Evolutionary conservation across 2,888 invertebrate species (phyloP), one percentile per base, ranked within the genome.

Genomic region (Mamestra brassicae): DNA sequence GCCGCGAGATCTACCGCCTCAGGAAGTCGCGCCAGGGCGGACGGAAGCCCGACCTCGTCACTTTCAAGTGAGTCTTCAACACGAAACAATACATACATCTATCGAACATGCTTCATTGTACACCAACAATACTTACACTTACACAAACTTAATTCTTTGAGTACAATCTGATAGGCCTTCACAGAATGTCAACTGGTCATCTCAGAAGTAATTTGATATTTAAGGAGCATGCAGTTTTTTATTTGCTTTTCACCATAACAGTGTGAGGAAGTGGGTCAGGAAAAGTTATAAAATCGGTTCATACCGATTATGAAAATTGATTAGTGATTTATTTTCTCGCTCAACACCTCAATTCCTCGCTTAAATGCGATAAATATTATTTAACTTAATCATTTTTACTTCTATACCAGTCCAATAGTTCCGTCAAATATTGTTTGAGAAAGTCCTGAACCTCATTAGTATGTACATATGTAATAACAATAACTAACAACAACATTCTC

Each of bases 1-100:
- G 98, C 76, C 97, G 98, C 90, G 99, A 99, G 95, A 98, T 99
- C 87, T 98, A 99, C 95, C 98, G 98, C 87, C 96, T 99, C 80
- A 96, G 99, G 85, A 98, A 98, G 94, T 98, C 98, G 67, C 97
- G 98, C 91, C 98, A 98, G 86, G 98, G 98, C 65, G 98, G 98
- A 89, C 98, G 98, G 82, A 98, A 98, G 92, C 99, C 99, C 0
- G 99, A 99, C 94, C 97, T 99, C 84, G 98, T 99, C 89, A 98
- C 99, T 65, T 99, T 91, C 86, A 90, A 90, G 92, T 91, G 57
- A 89, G 92, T 80, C 11, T 15, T 47, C 50, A 50, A 5, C 50
- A 50, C 38, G 38, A 2, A 4, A 38, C 38, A 38, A 38, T 38
- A 38, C 3, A 38, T 38, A 38, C 4, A 38, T 38, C 38, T 3